phyloP scores from a whole-genome alignment of 1,140 invertebrate genomes.

The Anadara kagoshimensis region DNA sequence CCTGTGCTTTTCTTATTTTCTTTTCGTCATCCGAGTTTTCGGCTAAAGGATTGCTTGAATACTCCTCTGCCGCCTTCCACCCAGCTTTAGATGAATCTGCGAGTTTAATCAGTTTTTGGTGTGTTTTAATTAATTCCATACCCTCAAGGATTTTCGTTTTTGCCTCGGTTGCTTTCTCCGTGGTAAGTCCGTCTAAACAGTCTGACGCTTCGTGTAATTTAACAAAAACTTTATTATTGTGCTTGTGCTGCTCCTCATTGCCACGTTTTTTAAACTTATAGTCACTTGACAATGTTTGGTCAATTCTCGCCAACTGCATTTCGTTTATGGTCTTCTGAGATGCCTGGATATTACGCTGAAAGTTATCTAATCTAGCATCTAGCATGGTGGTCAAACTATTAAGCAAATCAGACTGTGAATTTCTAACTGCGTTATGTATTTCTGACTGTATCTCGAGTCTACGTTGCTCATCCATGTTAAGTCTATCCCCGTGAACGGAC shows the following conservation, averaged over 20 bases:
- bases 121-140: constrained; percentile 19
- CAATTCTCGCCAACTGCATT: constrained; percentile 17
- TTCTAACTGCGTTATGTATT: too few relatives aligned
- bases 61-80: constrained; percentile 29
- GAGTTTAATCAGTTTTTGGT: constrained; percentile 33
- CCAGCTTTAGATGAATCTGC: constrained; percentile 36
- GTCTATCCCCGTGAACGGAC: too few relatives aligned
- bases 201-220: background rate
- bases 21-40: constrained; percentile 37
- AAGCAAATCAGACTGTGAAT: too few relatives aligned
- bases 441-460: too few relatives aligned
- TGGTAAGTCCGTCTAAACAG: background rate
- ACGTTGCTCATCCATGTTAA: too few relatives aligned
- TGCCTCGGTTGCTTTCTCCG: background rate
- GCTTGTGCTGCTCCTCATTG: constrained; percentile 17
- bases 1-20: constrained; percentile 18
- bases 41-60: constrained; percentile 21
- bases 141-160: constrained; percentile 13
- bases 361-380: background rate
- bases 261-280: constrained; percentile 26
- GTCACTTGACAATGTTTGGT: background rate
- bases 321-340: background rate
- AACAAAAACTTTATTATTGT: constrained; percentile 17
- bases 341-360: background rate
- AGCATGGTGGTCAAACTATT: too few relatives aligned